Percentiles rank a stretch among this genome's conserved stretches.
These are phyloP conservation scores for Chelonus formosanus DNA, from an alignment of 2,888 invertebrate species.

Conservation along the genomic window DNA sequence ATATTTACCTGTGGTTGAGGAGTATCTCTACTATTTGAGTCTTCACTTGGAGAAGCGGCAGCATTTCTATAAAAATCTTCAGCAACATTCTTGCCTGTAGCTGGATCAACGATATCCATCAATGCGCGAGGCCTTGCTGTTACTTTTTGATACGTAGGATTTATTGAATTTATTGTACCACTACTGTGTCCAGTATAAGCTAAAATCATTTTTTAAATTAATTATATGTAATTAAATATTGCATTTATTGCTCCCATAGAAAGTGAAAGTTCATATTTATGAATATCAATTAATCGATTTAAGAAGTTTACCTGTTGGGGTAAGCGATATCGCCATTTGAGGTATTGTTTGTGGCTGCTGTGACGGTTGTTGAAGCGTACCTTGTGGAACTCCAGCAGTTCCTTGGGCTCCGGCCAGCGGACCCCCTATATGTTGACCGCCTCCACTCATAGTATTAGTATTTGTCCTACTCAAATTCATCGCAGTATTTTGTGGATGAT, in stretches of 20 bases:
- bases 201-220: slow-evolving; percentile 11
- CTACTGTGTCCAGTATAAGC: slow-evolving; percentile 56
- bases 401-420: slow-evolving; percentile 57
- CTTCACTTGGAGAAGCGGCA: slow-evolving; percentile 65
- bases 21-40: slow-evolving; percentile 68
- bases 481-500: slow-evolving; percentile 46
- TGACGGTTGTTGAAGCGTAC: slow-evolving; percentile 56
- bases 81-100: slow-evolving; percentile 68
- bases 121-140: slow-evolving; percentile 60
- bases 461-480: slow-evolving; percentile 53
- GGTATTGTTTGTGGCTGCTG: slow-evolving; percentile 56
- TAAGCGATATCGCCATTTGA: slow-evolving; percentile 51
- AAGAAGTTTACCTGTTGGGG: slow-evolving; percentile 50
- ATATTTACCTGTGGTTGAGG: slow-evolving; percentile 64
- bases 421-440: slow-evolving; percentile 56
- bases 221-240: neutral
- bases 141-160: slow-evolving; percentile 43
- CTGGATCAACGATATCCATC: slow-evolving; percentile 66
- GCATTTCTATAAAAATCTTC: slow-evolving; percentile 67
- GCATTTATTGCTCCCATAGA: neutral
- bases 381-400: slow-evolving; percentile 56
- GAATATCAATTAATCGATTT: slow-evolving; percentile 7
- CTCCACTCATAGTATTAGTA: slow-evolving; percentile 55
- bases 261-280: neutral
- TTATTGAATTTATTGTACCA: slow-evolving; percentile 45